Percentiles rank a stretch among this genome's conserved stretches.
Conservation (phyloP, 2,113 vertebrate genomes). For the Pao palembangensis region DNA sequence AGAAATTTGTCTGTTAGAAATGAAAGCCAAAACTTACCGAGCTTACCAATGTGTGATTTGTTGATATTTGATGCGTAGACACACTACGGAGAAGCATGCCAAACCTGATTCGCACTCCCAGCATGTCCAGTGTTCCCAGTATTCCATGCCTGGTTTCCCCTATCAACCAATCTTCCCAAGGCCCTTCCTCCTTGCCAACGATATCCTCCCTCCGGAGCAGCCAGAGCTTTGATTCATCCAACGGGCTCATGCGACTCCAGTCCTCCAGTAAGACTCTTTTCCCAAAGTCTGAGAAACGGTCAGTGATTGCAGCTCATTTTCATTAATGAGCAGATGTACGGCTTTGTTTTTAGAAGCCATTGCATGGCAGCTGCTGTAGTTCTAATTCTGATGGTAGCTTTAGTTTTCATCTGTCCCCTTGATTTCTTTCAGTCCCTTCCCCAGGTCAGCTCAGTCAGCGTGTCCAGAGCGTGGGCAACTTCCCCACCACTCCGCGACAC, state of each 20-base stretch:
- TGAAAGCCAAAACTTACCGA: neutral
- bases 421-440: slow-evolving; percentile 80
- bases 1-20: neutral
- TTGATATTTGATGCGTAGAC: slow-evolving; percentile 74
- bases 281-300: slow-evolving; percentile 16
- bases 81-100: slow-evolving; percentile 97
- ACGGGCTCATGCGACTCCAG: slow-evolving; percentile 85
- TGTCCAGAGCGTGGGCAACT: slow-evolving; percentile 90
- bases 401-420: neutral
- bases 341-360: neutral
- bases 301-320: slow-evolving; percentile 3
- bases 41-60: neutral
- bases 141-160: slow-evolving; percentile 78
- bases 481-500: slow-evolving; percentile 80
- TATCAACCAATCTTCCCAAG: slow-evolving; percentile 62
- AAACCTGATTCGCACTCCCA: slow-evolving; percentile 83
- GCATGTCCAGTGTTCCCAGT: slow-evolving; percentile 90
- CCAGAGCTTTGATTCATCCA: slow-evolving; percentile 96
- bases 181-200: slow-evolving; percentile 79
- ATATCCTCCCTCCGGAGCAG: slow-evolving; percentile 86
- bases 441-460: slow-evolving; percentile 89
- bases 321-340: slow-evolving; percentile 3
- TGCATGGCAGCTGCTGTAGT: neutral
- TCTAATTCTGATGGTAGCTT: neutral
- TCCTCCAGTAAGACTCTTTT: slow-evolving; percentile 83